phyloP scores from a whole-genome alignment of 2,888 invertebrate genomes.

The Drosophila macrospina region DNA sequence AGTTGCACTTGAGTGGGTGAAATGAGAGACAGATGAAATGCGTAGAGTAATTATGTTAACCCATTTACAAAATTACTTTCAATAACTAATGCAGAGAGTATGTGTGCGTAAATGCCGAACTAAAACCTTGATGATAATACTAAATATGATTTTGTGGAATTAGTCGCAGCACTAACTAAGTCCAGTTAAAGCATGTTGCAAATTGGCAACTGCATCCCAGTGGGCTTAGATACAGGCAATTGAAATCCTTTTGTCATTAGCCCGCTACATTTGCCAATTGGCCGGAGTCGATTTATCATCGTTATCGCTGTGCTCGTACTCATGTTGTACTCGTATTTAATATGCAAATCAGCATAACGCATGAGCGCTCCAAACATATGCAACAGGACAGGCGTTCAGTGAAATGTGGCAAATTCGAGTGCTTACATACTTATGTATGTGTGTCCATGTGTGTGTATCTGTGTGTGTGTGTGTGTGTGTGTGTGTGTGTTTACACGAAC shows the following conservation, averaged over 20 bases:
- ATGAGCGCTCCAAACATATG: slow-evolving; percentile 64
- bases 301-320: slow-evolving; percentile 49
- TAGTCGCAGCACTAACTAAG: slow-evolving; percentile 5
- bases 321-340: slow-evolving; percentile 45
- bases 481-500: slow-evolving; percentile 3
- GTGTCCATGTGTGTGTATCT: background rate
- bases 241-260: slow-evolving; percentile 43
- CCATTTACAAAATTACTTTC: background rate
- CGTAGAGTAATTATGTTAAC: too few relatives aligned
- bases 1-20: too few relatives aligned
- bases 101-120: too few relatives aligned
- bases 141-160: slow-evolving; percentile 8
- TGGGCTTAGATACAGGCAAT: slow-evolving; percentile 16
- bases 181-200: slow-evolving; percentile 9
- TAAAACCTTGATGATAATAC: background rate
- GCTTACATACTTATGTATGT: slow-evolving; percentile 1
- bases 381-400: slow-evolving; percentile 51
- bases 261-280: slow-evolving; percentile 43
- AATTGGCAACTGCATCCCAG: slow-evolving; percentile 19
- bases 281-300: slow-evolving; percentile 60
- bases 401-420: slow-evolving; percentile 26
- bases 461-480: background rate
- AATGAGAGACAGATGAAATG: too few relatives aligned
- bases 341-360: slow-evolving; percentile 68
- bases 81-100: background rate